Base-by-base conservation (phyloP, 1,140 invertebrate genomes). In the Anagrus nilaparvatae region DNA sequence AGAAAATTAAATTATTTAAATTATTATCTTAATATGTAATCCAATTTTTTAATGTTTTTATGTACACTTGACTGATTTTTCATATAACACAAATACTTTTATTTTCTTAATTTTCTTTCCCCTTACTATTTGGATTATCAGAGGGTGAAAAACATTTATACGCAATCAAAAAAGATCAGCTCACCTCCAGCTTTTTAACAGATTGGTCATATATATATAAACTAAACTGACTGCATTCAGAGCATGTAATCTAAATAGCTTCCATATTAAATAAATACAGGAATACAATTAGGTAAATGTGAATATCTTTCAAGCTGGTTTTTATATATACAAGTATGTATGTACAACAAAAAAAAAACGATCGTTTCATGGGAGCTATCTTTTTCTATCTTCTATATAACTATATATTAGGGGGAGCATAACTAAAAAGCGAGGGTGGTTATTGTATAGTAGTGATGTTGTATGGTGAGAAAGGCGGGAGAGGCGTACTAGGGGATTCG, bases 391-490 rank as follows among this genome's bases (percentile, higher is more conserved):
- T n/a, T n/a, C n/a, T n/a, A n/a, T n/a, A n/a, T 46, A 44, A 43
- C 44, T 44, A 40, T 45, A 39, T 44, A 37, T 34, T 42, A 45
- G 45, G 40, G 40, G 8, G 42, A 40, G 34, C 42, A 38, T 40
- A 28, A 31, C 38, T 40, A 31, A 25, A 16, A 46, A 48, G 27
- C 24, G 38, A 44, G 41, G 40, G 43, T n/a, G 39, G 29, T 35
- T 40, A 40, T n/a, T 5, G 43, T 35, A 42, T 30, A 27, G 47
- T 34, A 41, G 44, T 36, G 43, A 50, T 52, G 54, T 59, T 61
- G n/a, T n/a, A 63, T 59, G 60, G 65, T 63, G 63, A 65, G 63
- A 66, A 68, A 65, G 61, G 60, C 63, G 59, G 56, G 58, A 66
- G 55, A 64, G 54, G 52, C 54, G 54, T 55, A 53, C 53, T 49